Base-by-base conservation (phyloP, 2,113 vertebrate genomes). In the Eulemur rufifrons region DNA sequence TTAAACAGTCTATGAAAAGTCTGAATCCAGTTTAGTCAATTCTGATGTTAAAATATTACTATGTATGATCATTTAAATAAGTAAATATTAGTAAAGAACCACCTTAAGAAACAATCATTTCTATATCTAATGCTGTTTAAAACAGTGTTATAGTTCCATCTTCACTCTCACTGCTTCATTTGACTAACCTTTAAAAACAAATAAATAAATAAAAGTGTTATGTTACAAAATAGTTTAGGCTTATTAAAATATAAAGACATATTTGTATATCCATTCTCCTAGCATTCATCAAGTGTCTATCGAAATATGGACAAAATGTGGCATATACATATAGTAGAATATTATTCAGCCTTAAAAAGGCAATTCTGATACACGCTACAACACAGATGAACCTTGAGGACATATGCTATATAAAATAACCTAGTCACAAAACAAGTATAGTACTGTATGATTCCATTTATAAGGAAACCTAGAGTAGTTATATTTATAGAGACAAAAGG, bases 11-110 rank as follows among this genome's bases (percentile, higher is more conserved):
- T n/a, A 91, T 42, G 56, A 71, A 77, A 96, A 45, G 17, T 47
- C 27, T 82, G 15, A 92, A 61, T 25, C 4, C 8, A 64, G 42
- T 47, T 56, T 21, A 85, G 18, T 50, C 39, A 68, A 64, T 61
- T 71, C 50, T 94, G 39, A 74, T 77, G 34, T 50, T 73, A 93
- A 94, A 96, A 54, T 69, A 94, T 76, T 92, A 66, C 56, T 50
- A 83, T 42, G 23, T 82, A 15, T 29, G 8, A 74, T 64, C 15
- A 95, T 61, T 94, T 92, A 83, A 82, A 23, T 76, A 84, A 71
- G 45, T 68, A 78, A 85, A 83, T 3, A 74, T 8, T 50, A 68
- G 17, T 84, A 84, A 95, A 91, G 39, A 85, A 59, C 11, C 4
- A 80, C 32, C 23, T 77, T 54, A 45, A 5, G 29, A 95, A 94